These are phyloP conservation scores for Pammene fasciana DNA, from an alignment of 2,888 invertebrate species.

Conservation along the genomic window DNA sequence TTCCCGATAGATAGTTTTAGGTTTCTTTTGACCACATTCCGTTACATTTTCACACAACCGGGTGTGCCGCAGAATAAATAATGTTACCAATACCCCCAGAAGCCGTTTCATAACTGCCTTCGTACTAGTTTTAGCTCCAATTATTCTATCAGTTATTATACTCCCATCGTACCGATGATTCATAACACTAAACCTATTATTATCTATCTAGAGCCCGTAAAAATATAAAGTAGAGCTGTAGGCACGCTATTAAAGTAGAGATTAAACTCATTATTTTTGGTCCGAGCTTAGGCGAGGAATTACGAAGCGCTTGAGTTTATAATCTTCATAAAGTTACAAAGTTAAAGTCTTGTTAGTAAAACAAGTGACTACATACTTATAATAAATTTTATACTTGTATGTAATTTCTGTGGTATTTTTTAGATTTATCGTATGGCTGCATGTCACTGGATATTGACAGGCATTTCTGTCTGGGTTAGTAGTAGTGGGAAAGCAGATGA, in stretches of 20 bases:
- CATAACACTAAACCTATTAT: slow-evolving; percentile 28
- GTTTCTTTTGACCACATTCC: slow-evolving; percentile 1
- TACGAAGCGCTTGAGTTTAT: slow-evolving; percentile 21
- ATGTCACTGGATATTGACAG: no score
- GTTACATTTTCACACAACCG: neutral
- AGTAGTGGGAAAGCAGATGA: no score
- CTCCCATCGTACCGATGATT: slow-evolving; percentile 29
- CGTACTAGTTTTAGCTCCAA: slow-evolving; percentile 28
- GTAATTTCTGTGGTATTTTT: neutral
- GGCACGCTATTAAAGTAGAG: slow-evolving; percentile 33
- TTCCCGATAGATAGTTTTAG: neutral
- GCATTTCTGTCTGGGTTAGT: no score
- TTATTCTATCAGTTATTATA: slow-evolving; percentile 30
- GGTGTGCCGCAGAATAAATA: slow-evolving; percentile 2
- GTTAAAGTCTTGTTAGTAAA: slow-evolving; percentile 24
- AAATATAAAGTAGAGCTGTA: slow-evolving; percentile 35
- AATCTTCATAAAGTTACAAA: slow-evolving; percentile 34
- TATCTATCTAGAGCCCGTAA: slow-evolving; percentile 32
- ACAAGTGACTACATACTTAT: neutral
- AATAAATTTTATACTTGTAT: neutral
- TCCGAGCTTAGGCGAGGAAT: slow-evolving; percentile 13
- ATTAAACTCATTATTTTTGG: slow-evolving; percentile 39
- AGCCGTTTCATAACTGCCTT: slow-evolving; percentile 13
- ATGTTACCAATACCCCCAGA: slow-evolving; percentile 22
- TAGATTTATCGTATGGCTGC: no score